A percentile compares a stretch with the other conserved stretches of the same genome.
Conservation (phyloP, 2,113 vertebrate species). For the Labeo catla region DNA sequence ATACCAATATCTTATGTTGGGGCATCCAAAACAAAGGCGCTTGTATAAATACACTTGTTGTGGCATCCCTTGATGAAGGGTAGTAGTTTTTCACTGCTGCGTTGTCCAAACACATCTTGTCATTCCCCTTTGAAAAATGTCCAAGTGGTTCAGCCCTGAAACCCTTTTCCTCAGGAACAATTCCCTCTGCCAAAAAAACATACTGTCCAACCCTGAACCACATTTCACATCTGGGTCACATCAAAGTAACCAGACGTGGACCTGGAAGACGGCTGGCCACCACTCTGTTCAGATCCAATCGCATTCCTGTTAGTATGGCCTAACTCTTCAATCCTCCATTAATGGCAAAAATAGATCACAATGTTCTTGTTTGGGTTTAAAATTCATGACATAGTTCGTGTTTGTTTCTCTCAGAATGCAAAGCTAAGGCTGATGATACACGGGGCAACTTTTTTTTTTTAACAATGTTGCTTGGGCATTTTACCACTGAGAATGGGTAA, state of each 20-base stretch:
- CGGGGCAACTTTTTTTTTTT: too few relatives aligned
- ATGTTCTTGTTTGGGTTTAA: conserved; percentile 1
- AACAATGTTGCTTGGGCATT: too few relatives aligned
- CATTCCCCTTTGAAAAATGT: conserved; percentile 9
- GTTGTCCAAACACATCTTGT: conserved; percentile 17
- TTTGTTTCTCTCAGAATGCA: background rate
- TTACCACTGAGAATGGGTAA: too few relatives aligned
- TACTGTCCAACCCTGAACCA: background rate
- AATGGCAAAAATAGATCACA: background rate
- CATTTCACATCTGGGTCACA: conserved; percentile 34
- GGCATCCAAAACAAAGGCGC: background rate
- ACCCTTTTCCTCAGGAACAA: conserved; percentile 20
- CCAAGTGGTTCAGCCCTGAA: conserved; percentile 38
- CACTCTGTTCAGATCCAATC: conserved; percentile 13
- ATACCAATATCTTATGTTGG: background rate
- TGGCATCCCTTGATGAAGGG: background rate
- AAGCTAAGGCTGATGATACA: background rate
- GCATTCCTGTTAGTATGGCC: conserved; percentile 13
- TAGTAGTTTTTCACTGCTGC: conserved; percentile 24
- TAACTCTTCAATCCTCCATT: background rate
- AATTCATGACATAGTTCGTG: background rate
- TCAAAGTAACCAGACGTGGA: background rate
- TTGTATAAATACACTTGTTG: background rate
- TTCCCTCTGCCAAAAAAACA: conserved; percentile 29
- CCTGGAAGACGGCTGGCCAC: background rate